Evolutionary conservation across 2,113 vertebrate genomes (phyloP), one percentile per base, ranked within the genome.

Genomic region (Carettochelys insculpta): DNA sequence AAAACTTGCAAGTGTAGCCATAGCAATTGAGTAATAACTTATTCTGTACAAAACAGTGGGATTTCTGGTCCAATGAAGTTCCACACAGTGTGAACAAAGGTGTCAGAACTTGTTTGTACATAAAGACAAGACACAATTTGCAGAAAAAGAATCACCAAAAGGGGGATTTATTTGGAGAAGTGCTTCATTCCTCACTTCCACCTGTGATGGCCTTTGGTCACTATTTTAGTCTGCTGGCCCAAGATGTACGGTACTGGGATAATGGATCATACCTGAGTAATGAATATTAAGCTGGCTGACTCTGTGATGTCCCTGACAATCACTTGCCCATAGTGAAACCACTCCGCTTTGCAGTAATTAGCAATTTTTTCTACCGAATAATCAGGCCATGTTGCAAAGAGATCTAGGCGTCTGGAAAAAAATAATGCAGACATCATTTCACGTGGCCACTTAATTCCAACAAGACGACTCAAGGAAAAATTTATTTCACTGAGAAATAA

Each of bases 181-280:
- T 76, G 31, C 11, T 94, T 93, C 83, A 91, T 85, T 92, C 89
- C 51, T 53, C 24, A 25, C 2, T 13, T 80, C 41, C 65, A 81
- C 77, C 71, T 89, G 52, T 54, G 87, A 24, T 34, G 29, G 20
- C 41, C 87, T 51, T 43, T 51, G 58, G 82, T 84, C 13, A 51
- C 52, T 80, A 4, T 4, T 73, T 85, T 48, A 50, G 10, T 73
- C 79, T 76, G 73, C 82, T 86, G 68, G 11, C 58, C 50, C 84
- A 82, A 77, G 85, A 78, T 43, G 84, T 90, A 43, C 54, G 82
- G 19, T 47, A 61, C 81, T 75, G 8, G 38, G 22, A 43, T 90
- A 73, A 77, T 53, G 76, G n/a, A 85, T 58, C 93, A 97, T 91
- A 98, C 97, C 97, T 97, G 94, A 61, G 83, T 90, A 82, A 98